Base-by-base conservation (phyloP, 2,888 invertebrate species). In the Labia minor region DNA sequence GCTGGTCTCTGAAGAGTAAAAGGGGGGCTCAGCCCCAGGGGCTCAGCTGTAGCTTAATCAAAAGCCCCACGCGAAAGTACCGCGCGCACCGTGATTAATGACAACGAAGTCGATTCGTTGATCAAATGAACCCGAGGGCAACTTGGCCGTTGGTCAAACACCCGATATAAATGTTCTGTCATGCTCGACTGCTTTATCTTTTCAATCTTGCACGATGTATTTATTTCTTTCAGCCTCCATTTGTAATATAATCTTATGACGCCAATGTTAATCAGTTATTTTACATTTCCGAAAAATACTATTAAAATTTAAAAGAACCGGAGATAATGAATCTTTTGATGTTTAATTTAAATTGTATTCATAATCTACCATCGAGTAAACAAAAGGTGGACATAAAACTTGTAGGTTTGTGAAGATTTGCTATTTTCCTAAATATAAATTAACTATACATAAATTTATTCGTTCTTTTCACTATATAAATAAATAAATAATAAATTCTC, bases 31-130 rank as follows among this genome's bases (percentile, higher is more conserved):
- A 4, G n/a, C 8, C 49, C 49, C 49, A 4, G 49, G 49, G 49
- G 49, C 49, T 49, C 49, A 49, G 49, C 49, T 49, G 49, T 49
- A 49, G 49, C 49, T 49, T 49, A 49, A 49, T 49, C 49, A 49
- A 49, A 49, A 49, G 49, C 49, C 49, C 49, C 49, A 11, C 16
- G 49, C 4, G 49, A 49, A 49, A 49, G 49, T 49, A 49, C 49
- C 4, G 6, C 49, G 49, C n/a, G 49, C 49, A 4, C 3, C 49
- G 49, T 49, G 49, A 49, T 49, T 49, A 49, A 49, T 49, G 49
- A 49, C 49, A 49, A 14, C 49, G n/a, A 4, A 49, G 49, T 49
- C 49, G 49, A 49, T 49, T 49, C 49, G 49, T 49, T 49, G 49
- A 49, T 49, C 49, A 49, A 49, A 49, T 49, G 49, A 49, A 49